Percentiles rank a stretch among this genome's conserved stretches.
phyloP scores from a whole-genome alignment of 2,113 vertebrate species.

The Galeopterus variegatus region DNA sequence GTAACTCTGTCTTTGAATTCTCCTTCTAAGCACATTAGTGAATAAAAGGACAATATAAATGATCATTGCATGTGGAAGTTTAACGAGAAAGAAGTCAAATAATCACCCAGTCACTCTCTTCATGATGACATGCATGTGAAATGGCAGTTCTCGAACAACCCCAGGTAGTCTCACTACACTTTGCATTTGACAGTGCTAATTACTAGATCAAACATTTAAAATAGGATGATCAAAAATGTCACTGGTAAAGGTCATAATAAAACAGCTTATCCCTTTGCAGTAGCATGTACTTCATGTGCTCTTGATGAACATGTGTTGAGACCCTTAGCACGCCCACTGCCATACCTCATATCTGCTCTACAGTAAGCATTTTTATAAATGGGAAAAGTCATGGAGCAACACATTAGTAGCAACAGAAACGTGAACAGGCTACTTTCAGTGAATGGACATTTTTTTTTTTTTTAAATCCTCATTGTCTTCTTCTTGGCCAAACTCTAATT shows the following conservation, averaged over 20 bases:
- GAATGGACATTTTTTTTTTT: slow-evolving; percentile 23
- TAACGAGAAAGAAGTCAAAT: slow-evolving; percentile 41
- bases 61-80: slow-evolving; percentile 25
- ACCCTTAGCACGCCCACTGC: neutral
- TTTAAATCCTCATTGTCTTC: slow-evolving; percentile 28
- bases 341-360: neutral
- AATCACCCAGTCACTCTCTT: neutral
- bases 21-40: slow-evolving; percentile 47
- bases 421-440: slow-evolving; percentile 45
- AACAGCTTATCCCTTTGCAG: neutral
- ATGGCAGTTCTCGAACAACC: neutral
- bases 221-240: neutral
- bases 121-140: neutral
- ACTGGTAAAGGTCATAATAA: neutral
- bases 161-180: neutral
- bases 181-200: neutral
- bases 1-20: slow-evolving; percentile 70
- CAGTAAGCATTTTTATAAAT: slow-evolving; percentile 19
- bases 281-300: accelerated
- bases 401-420: slow-evolving; percentile 46
- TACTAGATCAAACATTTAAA: slow-evolving; percentile 19
- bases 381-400: neutral
- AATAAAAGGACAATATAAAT: slow-evolving; percentile 61
- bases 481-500: slow-evolving; percentile 67
- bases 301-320: neutral